These are phyloP conservation scores for Macrostomum lignano DNA, from an alignment of 1,140 invertebrate genomes.

Conservation along the genomic window DNA sequence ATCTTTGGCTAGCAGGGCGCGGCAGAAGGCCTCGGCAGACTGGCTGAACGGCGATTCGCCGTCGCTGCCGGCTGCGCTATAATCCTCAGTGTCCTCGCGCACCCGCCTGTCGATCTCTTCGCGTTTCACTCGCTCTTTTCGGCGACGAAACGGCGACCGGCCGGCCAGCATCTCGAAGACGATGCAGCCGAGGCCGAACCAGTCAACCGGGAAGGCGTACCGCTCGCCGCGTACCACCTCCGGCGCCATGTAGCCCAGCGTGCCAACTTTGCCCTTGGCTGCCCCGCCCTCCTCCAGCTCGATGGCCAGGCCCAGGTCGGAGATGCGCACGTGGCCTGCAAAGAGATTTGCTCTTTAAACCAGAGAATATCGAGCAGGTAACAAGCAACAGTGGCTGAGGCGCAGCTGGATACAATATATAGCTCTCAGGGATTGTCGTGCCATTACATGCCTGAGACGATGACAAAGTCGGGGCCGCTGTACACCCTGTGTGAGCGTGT, in stretches of 20 bases:
- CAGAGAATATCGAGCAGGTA: not conserved
- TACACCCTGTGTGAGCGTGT: no score
- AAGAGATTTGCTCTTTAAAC: slow-evolving; percentile 4
- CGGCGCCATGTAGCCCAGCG: slow-evolving; percentile 80
- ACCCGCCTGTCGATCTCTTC: slow-evolving; percentile 87
- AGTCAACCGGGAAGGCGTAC: slow-evolving; percentile 88
- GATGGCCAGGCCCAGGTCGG: slow-evolving; percentile 78
- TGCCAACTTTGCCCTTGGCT: slow-evolving; percentile 78
- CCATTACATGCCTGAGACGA: no score
- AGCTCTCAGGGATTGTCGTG: no score
- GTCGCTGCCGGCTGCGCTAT: no score
- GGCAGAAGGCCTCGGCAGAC: no score
- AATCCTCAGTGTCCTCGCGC: slow-evolving; percentile 75
- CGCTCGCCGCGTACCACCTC: slow-evolving; percentile 96
- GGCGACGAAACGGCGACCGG: slow-evolving; percentile 54
- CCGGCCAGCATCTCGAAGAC: slow-evolving; percentile 98
- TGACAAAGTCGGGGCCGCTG: no score
- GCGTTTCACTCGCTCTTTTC: slow-evolving; percentile 60
- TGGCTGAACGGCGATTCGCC: no score
- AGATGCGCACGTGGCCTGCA: slow-evolving; percentile 46
- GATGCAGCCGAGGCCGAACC: slow-evolving; percentile 93
- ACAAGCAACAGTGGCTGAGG: no score
- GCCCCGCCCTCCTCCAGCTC: slow-evolving; percentile 89
- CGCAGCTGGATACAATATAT: no score
- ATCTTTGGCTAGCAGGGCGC: slow-evolving; percentile 36